Evolutionary conservation across 2,113 vertebrate genomes (phyloP).

Genomic region (Planiliza haematocheilus): DNA sequence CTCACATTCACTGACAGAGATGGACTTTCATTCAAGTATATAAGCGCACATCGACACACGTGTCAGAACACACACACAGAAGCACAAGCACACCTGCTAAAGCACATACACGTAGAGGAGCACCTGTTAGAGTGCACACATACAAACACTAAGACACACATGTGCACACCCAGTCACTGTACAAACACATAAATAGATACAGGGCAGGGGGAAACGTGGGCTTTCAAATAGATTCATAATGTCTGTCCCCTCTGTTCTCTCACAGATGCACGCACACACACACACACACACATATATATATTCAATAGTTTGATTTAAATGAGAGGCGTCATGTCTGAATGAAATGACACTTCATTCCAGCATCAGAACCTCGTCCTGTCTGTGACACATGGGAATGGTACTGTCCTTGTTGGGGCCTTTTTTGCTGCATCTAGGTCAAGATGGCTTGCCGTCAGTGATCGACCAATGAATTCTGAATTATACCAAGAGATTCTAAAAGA

Average conservation of each 20-base stretch:
- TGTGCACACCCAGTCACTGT: too few species aligned
- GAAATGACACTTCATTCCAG: too few species aligned
- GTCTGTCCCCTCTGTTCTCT: neutral
- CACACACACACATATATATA: too few species aligned
- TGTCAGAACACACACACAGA: conserved; percentile 7
- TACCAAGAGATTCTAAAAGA: too few species aligned
- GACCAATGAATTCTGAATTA: too few species aligned
- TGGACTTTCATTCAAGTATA: conserved; percentile 9
- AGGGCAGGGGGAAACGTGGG: neutral
- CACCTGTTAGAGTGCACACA: neutral
- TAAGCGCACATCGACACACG: conserved; percentile 24
- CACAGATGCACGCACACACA: neutral
- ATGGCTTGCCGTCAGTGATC: too few species aligned
- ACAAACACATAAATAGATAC: neutral
- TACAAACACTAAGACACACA: neutral
- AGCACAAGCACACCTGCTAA: conserved; percentile 8
- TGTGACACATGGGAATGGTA: too few species aligned
- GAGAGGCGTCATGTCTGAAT: too few species aligned
- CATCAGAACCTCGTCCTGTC: too few species aligned
- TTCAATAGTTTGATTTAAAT: too few species aligned
- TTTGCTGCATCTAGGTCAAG: too few species aligned
- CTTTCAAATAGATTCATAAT: neutral
- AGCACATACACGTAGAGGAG: neutral
- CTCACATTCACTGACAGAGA: conserved; percentile 22
- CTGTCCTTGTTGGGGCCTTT: too few species aligned